These are phyloP conservation scores for Saccopteryx bilineata DNA, from an alignment of 2,113 vertebrate genomes.

Conservation along the genomic window DNA sequence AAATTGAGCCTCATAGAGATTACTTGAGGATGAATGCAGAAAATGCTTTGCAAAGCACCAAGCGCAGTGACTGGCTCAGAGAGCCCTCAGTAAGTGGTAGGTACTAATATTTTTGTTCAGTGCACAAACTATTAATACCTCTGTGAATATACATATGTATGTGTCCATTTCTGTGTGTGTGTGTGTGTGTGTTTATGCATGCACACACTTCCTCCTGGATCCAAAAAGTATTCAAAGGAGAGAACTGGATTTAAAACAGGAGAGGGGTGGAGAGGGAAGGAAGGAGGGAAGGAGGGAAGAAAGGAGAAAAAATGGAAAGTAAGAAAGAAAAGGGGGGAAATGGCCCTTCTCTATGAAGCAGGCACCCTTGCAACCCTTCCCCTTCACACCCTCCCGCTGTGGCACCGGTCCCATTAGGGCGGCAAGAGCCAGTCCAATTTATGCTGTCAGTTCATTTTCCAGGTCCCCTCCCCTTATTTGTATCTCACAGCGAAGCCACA, in stretches of 20 bases:
- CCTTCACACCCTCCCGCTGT: not conserved
- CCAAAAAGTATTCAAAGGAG: not conserved
- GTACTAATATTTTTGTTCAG: not conserved
- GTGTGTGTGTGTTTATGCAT: no score
- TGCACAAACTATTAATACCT: not conserved
- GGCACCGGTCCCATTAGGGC: not conserved
- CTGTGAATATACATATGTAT: not conserved
- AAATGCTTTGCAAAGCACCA: not conserved
- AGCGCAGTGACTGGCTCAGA: not conserved
- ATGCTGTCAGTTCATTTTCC: constrained; percentile 44
- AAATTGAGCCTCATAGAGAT: not conserved
- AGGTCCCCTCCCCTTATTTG: not conserved
- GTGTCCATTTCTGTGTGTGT: not conserved
- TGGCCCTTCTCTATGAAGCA: not conserved
- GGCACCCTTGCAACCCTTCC: not conserved
- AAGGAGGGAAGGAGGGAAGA: not conserved
- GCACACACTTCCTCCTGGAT: not conserved
- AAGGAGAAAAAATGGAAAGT: not conserved
- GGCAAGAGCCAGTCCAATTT: constrained; percentile 36
- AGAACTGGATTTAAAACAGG: constrained; percentile 19
- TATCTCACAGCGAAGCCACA: constrained; percentile 38
- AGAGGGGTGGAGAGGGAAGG: not conserved
- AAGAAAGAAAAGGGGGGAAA: not conserved
- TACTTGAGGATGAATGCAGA: not conserved
- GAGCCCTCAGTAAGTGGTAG: not conserved